phyloP scores from a whole-genome alignment of 2,888 invertebrate genomes.

The Hypselothyrea guttata region DNA sequence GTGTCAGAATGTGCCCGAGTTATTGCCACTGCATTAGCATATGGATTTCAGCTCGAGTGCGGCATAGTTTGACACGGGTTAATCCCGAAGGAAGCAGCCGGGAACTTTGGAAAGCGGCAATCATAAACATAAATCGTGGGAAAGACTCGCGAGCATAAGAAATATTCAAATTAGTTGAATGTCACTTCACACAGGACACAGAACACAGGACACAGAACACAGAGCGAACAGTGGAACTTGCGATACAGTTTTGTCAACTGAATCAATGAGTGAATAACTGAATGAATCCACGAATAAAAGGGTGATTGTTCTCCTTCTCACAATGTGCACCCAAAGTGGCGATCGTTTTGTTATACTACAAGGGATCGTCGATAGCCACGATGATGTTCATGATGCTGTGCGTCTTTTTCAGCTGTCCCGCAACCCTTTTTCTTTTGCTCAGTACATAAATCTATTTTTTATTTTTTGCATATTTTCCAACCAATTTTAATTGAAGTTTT shows the following conservation, averaged over 20 bases:
- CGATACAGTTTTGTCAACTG: slow-evolving; percentile 67
- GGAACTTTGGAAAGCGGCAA: slow-evolving; percentile 33
- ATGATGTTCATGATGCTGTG: slow-evolving; percentile 42
- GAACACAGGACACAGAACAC: slow-evolving; percentile 31
- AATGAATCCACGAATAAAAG: slow-evolving; percentile 47
- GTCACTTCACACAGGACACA: slow-evolving; percentile 55
- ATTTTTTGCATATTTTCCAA: slow-evolving; percentile 49
- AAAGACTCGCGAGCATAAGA: slow-evolving; percentile 35
- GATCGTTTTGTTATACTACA: slow-evolving; percentile 55
- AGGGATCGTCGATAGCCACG: slow-evolving; percentile 31
- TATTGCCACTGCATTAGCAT: slow-evolving; percentile 70
- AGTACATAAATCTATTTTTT: slow-evolving; percentile 1
- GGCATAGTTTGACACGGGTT: slow-evolving; percentile 53
- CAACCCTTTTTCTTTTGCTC: slow-evolving; percentile 42
- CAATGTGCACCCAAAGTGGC: slow-evolving; percentile 64
- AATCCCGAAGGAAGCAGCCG: slow-evolving; percentile 11
- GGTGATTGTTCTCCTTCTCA: slow-evolving; percentile 66
- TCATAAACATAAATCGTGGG: slow-evolving; percentile 71
- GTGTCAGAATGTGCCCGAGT: slow-evolving; percentile 40
- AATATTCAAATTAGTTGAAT: slow-evolving; percentile 72
- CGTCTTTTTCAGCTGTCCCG: slow-evolving; percentile 65
- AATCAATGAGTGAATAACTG: slow-evolving; percentile 36
- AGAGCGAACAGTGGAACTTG: slow-evolving; percentile 58
- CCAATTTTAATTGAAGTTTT: slow-evolving; percentile 67
- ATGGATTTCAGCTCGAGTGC: slow-evolving; percentile 60